Evolutionary conservation across 2,113 vertebrate genomes (phyloP).

Genomic region (Athene cunicularia): DNA sequence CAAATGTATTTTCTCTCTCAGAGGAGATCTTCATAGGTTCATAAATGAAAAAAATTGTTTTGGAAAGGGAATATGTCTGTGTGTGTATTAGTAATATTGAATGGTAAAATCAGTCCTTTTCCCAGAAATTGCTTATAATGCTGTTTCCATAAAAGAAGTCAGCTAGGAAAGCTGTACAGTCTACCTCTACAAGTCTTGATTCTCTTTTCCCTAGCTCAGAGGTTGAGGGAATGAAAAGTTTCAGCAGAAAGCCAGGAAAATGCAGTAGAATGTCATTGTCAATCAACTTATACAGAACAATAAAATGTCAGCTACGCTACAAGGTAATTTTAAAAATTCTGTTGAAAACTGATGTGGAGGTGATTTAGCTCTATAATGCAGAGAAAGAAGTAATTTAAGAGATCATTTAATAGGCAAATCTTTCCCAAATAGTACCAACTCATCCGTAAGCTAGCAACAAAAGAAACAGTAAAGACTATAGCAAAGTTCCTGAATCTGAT

Average conservation of each 20-base stretch:
- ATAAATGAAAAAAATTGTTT: background rate
- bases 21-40: background rate
- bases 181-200: background rate
- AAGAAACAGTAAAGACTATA: background rate
- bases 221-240: background rate
- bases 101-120: background rate
- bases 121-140: background rate
- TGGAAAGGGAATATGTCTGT: background rate
- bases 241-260: slow-evolving; percentile 4
- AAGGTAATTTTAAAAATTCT: background rate
- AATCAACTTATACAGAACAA: slow-evolving; percentile 6
- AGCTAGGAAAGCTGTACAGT: background rate
- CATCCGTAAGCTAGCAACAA: background rate
- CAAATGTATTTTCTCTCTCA: background rate
- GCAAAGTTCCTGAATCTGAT: background rate
- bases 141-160: background rate
- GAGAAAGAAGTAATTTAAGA: background rate
- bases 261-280: slow-evolving; percentile 3
- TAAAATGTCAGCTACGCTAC: background rate
- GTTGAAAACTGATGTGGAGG: background rate
- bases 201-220: background rate
- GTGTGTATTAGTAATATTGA: background rate
- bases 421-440: background rate
- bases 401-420: background rate
- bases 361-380: background rate